Base-by-base conservation (phyloP, 2,888 invertebrate genomes). In the Trissonchulus sp. region DNA sequence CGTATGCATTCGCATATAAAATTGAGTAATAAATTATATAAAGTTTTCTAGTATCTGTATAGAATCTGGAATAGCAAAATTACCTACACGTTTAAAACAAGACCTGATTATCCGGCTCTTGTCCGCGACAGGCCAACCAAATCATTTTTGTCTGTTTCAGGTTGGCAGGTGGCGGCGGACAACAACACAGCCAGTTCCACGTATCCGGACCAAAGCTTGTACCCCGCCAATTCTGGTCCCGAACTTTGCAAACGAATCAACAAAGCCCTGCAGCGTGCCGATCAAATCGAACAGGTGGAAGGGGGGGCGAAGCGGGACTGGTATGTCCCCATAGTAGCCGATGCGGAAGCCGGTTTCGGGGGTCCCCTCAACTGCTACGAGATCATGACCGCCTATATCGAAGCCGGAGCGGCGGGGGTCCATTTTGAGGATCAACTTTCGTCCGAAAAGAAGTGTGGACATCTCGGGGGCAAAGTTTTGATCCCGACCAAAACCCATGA, bases 81-180 rank as follows among this genome's bases (percentile, higher is more conserved):
- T n/a, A n/a, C n/a, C n/a, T n/a, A n/a, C n/a, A n/a, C n/a, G n/a
- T n/a, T n/a, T n/a, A n/a, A n/a, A n/a, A n/a, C n/a, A n/a, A n/a
- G n/a, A n/a, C n/a, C n/a, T n/a, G n/a, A n/a, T n/a, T n/a, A n/a
- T n/a, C n/a, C n/a, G n/a, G n/a, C n/a, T n/a, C n/a, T n/a, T n/a
- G n/a, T n/a, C n/a, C n/a, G n/a, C n/a, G n/a, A n/a, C n/a, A n/a
- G n/a, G n/a, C n/a, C n/a, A n/a, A n/a, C n/a, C n/a, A n/a, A n/a
- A n/a, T n/a, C n/a, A n/a, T n/a, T n/a, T n/a, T n/a, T n/a, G n/a
- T n/a, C n/a, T 48, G 3, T 74, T 79, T 72, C 74, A 79, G 85
- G 85, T 63, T 85, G 85, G 85, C 85, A 85, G 81, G 85, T 85
- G 28, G 85, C 85, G 37, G 85, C 85, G 1, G 85, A 85, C 76